Evolutionary conservation across 2,888 invertebrate species (phyloP).

Genomic region (Aleiodes testaceus): DNA sequence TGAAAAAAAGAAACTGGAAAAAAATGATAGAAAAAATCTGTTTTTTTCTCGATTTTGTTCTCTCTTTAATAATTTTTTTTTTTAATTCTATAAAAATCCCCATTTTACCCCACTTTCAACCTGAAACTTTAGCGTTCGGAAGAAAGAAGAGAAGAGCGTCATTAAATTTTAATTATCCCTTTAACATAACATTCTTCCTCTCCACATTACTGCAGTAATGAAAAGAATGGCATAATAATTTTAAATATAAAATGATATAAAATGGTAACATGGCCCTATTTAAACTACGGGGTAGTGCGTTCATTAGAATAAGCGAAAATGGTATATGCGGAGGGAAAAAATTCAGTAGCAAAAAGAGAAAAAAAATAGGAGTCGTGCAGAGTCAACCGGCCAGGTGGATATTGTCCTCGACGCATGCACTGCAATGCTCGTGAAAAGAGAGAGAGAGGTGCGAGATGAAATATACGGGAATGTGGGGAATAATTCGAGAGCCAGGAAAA

Average conservation of each 20-base stretch:
- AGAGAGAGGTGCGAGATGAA: neutral
- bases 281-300: neutral
- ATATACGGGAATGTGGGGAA: conserved; percentile 9
- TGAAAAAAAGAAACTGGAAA: too few species aligned
- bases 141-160: neutral
- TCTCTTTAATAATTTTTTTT: too few species aligned
- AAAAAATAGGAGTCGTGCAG: neutral
- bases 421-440: neutral
- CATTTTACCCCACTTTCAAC: neutral
- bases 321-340: neutral
- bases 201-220: neutral
- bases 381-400: conserved; percentile 9
- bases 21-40: too few species aligned
- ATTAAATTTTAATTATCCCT: conserved; percentile 3
- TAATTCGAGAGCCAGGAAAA: neutral
- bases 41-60: too few species aligned
- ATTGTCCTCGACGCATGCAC: neutral
- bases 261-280: neutral
- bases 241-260: neutral
- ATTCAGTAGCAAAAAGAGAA: neutral
- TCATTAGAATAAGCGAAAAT: conserved; percentile 13
- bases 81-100: too few species aligned
- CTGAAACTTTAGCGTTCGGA: neutral
- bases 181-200: neutral
- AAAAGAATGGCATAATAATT: neutral